Base-by-base conservation (phyloP, 2,888 invertebrate species). In the Eristalis intricaria region DNA sequence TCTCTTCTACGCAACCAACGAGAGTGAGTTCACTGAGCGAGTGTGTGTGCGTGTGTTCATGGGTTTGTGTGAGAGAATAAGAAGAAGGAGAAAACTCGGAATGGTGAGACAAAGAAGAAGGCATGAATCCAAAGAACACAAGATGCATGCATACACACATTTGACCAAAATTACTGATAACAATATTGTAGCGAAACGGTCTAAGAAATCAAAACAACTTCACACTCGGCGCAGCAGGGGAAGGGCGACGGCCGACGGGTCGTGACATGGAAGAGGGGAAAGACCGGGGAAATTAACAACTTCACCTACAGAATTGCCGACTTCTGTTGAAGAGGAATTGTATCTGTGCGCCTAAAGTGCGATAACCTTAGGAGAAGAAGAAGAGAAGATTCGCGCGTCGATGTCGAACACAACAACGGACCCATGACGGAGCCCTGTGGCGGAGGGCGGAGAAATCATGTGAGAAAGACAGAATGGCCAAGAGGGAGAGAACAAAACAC, bases 141-240 rank as follows among this genome's bases (percentile, higher is more conserved):
- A 78, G 64, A 75, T 78, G 86, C 82, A 86, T 86, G 83, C 74
- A 86, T 86, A 78, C 74, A 71, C 82, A 82, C 64, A 86, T 73
- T 82, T 82, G 74, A 82, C 82, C 82, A 82, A 77, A 82, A 83
- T 84, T 78, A 83, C 83, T 86, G 86, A 86, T 86, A 86, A 86
- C 78, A 83, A 83, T 70, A 76, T 73, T 65, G 50, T 43, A 60
- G 56, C 76, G 50, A 69, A 74, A n/a, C 23, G 35, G 70, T 63
- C 23, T 19, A 56, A 56, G 58, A 85, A 74, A 86, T 65, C 74
- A 86, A 82, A 73, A 68, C 74, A 78, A 64, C 63, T 71, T 63
- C 76, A 73, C 60, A 50, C 64, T 65, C 50, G 68, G 26, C 19
- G 40, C 32, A 10, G 40, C 32, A 10, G 32, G 32, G 32, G 32